A percentile compares a stretch with the other conserved stretches of the same genome.
These are phyloP conservation scores for Xylophagus ater DNA, from an alignment of 2,888 invertebrate species.

Conservation along the genomic window DNA sequence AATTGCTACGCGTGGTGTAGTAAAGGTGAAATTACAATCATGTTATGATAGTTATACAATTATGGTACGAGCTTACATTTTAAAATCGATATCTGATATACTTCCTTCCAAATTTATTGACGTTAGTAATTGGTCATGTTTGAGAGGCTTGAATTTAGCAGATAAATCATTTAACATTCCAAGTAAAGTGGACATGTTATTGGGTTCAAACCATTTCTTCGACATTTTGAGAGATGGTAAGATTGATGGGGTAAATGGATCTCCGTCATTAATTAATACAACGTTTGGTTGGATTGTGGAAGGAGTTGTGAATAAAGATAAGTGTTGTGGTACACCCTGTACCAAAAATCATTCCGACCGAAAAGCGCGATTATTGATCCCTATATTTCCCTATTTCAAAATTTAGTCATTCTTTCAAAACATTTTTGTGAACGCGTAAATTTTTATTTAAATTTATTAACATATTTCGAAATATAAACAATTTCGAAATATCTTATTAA, in stretches of 20 bases:
- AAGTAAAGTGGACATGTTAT: neutral
- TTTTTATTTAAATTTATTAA: too few relatives aligned
- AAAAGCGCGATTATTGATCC: too few relatives aligned
- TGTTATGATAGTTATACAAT: neutral
- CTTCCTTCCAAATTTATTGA: neutral
- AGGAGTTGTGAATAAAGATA: too few relatives aligned
- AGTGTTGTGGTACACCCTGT: too few relatives aligned
- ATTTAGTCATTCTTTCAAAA: too few relatives aligned
- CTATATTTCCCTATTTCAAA: too few relatives aligned
- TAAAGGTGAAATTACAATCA: neutral
- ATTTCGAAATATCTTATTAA: too few relatives aligned
- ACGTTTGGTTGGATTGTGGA: conserved; percentile 3
- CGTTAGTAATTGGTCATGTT: neutral
- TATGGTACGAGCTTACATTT: neutral
- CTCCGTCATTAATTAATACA: neutral
- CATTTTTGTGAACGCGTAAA: too few relatives aligned
- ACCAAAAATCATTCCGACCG: too few relatives aligned
- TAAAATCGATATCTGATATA: neutral
- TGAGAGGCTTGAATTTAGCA: neutral
- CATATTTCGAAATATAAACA: too few relatives aligned
- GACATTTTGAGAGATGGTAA: neutral
- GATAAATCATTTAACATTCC: neutral
- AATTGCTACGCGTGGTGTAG: neutral
- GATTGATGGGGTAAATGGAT: neutral
- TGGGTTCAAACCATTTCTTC: neutral